A percentile compares a stretch with the other conserved stretches of the same genome.
These are phyloP conservation scores for Gavialis gangeticus DNA, from an alignment of 2,113 vertebrate species.

Conservation along the genomic window DNA sequence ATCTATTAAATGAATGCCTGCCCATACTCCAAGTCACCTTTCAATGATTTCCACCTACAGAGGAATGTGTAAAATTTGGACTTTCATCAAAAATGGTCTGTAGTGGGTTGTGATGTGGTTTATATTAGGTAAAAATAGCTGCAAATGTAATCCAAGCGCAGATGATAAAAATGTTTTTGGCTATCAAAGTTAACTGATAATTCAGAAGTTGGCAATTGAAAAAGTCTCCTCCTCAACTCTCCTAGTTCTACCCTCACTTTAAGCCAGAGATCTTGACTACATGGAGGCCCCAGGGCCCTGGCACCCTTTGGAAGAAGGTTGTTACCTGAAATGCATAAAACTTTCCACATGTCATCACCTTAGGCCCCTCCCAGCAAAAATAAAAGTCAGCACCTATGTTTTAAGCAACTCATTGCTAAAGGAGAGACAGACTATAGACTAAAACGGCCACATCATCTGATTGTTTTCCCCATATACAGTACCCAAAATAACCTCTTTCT, in stretches of 20 bases:
- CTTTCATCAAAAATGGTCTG: not conserved
- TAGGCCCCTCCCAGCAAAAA: too few relatives aligned
- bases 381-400: too few relatives aligned
- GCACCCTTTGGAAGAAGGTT: too few relatives aligned
- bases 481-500: not conserved
- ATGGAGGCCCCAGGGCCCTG: too few relatives aligned
- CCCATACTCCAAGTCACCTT: not conserved
- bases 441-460: not conserved
- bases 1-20: too few relatives aligned
- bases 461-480: not conserved
- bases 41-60: not conserved
- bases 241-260: not conserved
- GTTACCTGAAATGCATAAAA: too few relatives aligned
- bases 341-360: too few relatives aligned
- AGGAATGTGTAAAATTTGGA: not conserved
- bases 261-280: too few relatives aligned
- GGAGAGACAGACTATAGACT: not conserved
- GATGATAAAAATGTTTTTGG: not conserved
- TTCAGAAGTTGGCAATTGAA: not conserved
- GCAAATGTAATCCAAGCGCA: not conserved
- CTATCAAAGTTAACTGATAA: not conserved
- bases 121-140: not conserved
- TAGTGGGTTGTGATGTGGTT: not conserved
- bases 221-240: not conserved
- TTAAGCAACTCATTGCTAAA: not conserved